These are phyloP conservation scores for Drosophila arawakana DNA, from an alignment of 1,140 invertebrate species.

Conservation along the genomic window DNA sequence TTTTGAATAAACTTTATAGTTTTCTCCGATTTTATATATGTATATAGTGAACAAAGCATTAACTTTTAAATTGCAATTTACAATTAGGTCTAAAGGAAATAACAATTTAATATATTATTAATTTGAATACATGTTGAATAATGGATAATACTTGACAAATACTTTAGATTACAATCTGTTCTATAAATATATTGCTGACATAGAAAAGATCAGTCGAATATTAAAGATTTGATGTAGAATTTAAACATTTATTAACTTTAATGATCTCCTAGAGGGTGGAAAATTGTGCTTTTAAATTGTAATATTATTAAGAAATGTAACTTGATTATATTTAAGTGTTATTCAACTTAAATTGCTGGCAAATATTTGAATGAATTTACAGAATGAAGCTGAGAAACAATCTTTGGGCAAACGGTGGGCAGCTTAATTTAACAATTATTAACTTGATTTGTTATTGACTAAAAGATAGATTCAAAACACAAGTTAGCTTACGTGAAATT, in stretches of 20 bases:
- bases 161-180: neutral
- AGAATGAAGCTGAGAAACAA: conserved; percentile 9
- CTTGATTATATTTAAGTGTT: conserved; percentile 14
- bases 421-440: neutral
- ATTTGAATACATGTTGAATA: neutral
- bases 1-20: conserved; percentile 52
- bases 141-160: neutral
- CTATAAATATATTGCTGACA: neutral
- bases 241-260: neutral
- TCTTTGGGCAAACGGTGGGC: conserved; percentile 28
- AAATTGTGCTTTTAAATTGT: neutral
- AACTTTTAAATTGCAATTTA: conserved; percentile 47
- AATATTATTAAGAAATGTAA: conserved; percentile 5
- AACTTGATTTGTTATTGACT: neutral
- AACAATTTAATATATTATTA: conserved; percentile 16
- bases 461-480: too few species aligned
- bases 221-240: neutral
- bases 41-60: conserved; percentile 56
- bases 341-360: neutral
- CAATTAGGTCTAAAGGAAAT: conserved; percentile 27
- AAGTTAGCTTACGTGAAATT: neutral
- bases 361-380: conserved; percentile 33
- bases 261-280: neutral
- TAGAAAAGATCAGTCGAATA: conserved; percentile 13
- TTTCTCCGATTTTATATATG: conserved; percentile 18